phyloP scores from a whole-genome alignment of 2,113 vertebrate species.

The Pardalotus punctatus region DNA sequence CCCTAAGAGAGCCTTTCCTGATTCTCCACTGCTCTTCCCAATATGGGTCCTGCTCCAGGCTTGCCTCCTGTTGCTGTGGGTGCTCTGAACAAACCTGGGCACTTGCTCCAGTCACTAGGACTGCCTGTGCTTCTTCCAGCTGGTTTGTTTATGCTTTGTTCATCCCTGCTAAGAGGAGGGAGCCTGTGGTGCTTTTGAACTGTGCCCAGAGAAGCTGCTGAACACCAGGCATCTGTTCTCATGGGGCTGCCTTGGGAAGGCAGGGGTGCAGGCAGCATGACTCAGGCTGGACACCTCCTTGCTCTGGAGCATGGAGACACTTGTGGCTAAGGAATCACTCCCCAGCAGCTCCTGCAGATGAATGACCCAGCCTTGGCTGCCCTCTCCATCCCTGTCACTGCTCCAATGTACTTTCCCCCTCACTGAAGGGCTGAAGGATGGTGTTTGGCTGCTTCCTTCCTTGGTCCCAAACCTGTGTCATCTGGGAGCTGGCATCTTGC shows the following conservation, averaged over 20 bases:
- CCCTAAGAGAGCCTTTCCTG: not conserved
- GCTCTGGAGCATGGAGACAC: fast-evolving
- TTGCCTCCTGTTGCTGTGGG: not conserved
- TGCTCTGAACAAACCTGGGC: not conserved
- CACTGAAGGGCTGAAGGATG: not conserved
- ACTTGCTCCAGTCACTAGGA: not conserved
- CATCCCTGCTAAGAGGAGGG: not conserved
- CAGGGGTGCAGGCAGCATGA: not conserved
- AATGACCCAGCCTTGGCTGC: not conserved
- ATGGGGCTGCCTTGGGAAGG: not conserved
- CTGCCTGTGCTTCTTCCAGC: not conserved
- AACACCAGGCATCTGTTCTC: not conserved
- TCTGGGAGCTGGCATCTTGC: not conserved
- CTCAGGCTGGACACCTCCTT: not conserved
- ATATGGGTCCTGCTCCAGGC: not conserved
- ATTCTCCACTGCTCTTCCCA: not conserved
- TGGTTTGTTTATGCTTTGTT: not conserved
- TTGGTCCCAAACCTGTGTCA: fast-evolving
- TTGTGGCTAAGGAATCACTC: not conserved
- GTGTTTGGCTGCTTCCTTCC: not conserved
- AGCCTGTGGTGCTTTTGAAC: not conserved
- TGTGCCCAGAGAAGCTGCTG: not conserved
- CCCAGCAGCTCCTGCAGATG: not conserved
- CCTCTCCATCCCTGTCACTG: not conserved
- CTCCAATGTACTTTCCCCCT: not conserved